Conservation (phyloP, 2,113 vertebrate species). For the Zapus hudsonius region DNA sequence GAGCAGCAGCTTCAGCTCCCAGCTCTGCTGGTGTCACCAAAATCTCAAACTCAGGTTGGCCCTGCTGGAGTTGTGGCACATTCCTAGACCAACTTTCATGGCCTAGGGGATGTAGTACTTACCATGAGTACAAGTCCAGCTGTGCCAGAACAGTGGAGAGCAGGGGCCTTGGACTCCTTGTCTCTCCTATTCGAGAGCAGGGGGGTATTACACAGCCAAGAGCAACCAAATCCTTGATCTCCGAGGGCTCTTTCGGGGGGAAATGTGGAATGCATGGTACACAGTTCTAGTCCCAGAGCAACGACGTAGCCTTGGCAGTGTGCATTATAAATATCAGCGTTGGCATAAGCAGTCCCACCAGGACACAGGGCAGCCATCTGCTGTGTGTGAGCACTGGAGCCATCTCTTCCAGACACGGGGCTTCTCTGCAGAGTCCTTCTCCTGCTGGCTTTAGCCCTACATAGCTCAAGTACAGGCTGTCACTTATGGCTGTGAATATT, state of each 20-base stretch:
- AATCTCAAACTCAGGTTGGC: neutral
- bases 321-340: neutral
- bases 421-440: neutral
- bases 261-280: neutral
- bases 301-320: accelerated
- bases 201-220: accelerated
- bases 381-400: accelerated
- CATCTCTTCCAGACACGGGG: accelerated
- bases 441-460: neutral
- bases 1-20: accelerated
- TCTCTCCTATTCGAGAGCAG: too few relatives aligned
- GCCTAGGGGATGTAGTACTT: too few relatives aligned
- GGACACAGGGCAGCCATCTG: accelerated
- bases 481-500: neutral
- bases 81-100: accelerated
- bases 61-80: accelerated
- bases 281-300: accelerated
- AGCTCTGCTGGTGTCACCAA: neutral
- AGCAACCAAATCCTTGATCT: neutral
- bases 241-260: neutral
- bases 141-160: accelerated
- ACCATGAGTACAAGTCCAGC: accelerated
- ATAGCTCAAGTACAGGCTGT: accelerated
- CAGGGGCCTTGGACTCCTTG: too few relatives aligned
- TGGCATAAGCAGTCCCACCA: too few relatives aligned